These are phyloP conservation scores for Lasioglossum leucozonium DNA, from an alignment of 2,888 invertebrate genomes.

Conservation along the genomic window DNA sequence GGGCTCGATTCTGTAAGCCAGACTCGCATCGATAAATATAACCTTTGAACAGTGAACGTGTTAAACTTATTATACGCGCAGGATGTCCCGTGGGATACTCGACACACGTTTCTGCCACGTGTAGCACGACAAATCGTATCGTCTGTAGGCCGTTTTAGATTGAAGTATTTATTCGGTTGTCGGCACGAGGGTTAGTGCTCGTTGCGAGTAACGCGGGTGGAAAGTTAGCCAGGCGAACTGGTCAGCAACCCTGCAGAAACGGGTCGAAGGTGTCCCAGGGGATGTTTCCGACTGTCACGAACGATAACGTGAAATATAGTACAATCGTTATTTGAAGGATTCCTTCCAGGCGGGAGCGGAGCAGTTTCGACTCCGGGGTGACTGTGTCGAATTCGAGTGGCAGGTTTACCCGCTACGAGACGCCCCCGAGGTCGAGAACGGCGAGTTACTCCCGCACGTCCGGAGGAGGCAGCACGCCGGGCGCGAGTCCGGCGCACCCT, in stretches of 20 bases:
- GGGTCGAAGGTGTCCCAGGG: background rate
- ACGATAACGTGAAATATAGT: constrained; percentile 48
- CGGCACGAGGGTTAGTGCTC: background rate
- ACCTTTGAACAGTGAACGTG: background rate
- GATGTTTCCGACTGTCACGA: background rate
- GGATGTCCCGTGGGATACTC: constrained; percentile 16
- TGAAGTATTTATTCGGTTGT: background rate
- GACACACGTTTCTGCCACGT: constrained; percentile 1
- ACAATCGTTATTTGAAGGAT: constrained; percentile 61
- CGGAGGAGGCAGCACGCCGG: constrained; percentile 83
- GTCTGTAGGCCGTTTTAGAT: too few relatives aligned
- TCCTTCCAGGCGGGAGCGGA: constrained; percentile 78
- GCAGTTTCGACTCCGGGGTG: constrained; percentile 83
- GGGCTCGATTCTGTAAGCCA: too few relatives aligned
- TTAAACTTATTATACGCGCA: background rate
- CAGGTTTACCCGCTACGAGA: constrained; percentile 87
- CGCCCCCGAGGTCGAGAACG: constrained; percentile 86
- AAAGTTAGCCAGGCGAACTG: too few relatives aligned
- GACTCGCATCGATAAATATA: background rate
- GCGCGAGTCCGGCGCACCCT: constrained; percentile 85
- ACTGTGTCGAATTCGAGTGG: constrained; percentile 82
- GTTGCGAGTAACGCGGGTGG: background rate
- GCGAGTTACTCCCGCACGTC: constrained; percentile 86
- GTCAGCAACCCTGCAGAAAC: background rate
- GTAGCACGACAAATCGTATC: too few relatives aligned